Base-by-base conservation (phyloP, 2,113 vertebrate genomes). In the Forbesichthys papilliferus region DNA sequence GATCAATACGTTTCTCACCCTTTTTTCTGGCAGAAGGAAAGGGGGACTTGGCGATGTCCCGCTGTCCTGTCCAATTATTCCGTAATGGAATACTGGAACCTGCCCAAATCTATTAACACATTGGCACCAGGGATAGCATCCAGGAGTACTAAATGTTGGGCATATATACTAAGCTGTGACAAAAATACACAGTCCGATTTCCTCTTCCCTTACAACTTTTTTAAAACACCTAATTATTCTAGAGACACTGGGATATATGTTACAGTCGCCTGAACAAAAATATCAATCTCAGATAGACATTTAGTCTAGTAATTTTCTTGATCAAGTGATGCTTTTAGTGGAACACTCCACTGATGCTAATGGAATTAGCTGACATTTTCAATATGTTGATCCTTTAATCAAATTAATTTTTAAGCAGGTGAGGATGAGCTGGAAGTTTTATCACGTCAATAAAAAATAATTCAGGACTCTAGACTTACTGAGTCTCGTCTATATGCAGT, bases 1-100 rank as follows among this genome's bases (percentile, higher is more conserved):
- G 88, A 91, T 91, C 89, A 85, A 91, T 91, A 86, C 79, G 80
- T 80, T 78, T 89, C 84, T 88, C 85, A 83, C 85, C 81, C 88
- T 84, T 82, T 79, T 79, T 76, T 77, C 87, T 78, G 85, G 89
- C 84, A 82, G 82, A 81, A 86, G 78, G 79, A 81, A 14, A 6
- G 14, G 33, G 81, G 75, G 77, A 81, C 81, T 83, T 78, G 48
- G 84, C 16, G 79, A 83, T 83, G 84, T 82, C 77, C 83, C 74
- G 73, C 83, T 82, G 73, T 77, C 73, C 79, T 87, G 85, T 89
- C 89, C 89, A 91, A 88, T 91, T 87, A 91, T 87, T 89, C 85
- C 73, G 83, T 87, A 89, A 89, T 87, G 83, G 84, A 87, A 84
- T 73, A 87, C 78, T 89, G 88, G 84, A 89, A 78, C 69, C 72